A percentile compares a stretch with the other conserved stretches of the same genome.
phyloP scores from a whole-genome alignment of 2,113 vertebrate species.

The Coryphaenoides rupestris region DNA sequence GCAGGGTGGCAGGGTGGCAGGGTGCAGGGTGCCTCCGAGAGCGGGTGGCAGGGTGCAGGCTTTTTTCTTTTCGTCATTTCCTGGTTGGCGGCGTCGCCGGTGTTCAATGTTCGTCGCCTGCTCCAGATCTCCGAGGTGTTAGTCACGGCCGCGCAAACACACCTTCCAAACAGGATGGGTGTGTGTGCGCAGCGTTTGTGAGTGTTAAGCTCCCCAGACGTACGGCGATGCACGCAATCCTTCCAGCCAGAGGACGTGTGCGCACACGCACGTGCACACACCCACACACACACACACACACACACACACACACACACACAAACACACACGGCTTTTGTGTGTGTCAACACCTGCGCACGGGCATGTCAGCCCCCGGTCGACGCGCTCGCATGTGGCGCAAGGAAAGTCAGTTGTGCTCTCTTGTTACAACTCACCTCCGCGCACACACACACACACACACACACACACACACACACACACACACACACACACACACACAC shows the following conservation, averaged over 20 bases:
- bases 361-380: not conserved
- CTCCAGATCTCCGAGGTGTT: slow-evolving; percentile 10
- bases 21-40: too few species aligned
- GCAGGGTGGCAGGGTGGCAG: too few species aligned
- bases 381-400: not conserved
- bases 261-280: slow-evolving; percentile 10
- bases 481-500: slow-evolving; percentile 6
- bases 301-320: slow-evolving; percentile 1
- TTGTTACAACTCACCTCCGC: slow-evolving; percentile 16
- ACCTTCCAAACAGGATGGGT: slow-evolving; percentile 24
- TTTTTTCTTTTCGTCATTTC: not conserved
- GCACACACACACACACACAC: too few species aligned
- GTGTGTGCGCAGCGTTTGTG: slow-evolving; percentile 23
- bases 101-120: slow-evolving; percentile 3
- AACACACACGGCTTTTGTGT: not conserved
- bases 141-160: slow-evolving; percentile 49
- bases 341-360: not conserved
- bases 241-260: too few species aligned
- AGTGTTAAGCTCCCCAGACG: too few species aligned
- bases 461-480: not conserved
- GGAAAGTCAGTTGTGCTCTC: not conserved
- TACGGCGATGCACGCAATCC: too few species aligned
- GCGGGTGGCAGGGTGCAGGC: too few species aligned
- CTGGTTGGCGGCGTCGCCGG: not conserved
- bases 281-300: slow-evolving; percentile 2